phyloP scores from a whole-genome alignment of 2,888 invertebrate genomes.

The Hydropsyche betteni region DNA sequence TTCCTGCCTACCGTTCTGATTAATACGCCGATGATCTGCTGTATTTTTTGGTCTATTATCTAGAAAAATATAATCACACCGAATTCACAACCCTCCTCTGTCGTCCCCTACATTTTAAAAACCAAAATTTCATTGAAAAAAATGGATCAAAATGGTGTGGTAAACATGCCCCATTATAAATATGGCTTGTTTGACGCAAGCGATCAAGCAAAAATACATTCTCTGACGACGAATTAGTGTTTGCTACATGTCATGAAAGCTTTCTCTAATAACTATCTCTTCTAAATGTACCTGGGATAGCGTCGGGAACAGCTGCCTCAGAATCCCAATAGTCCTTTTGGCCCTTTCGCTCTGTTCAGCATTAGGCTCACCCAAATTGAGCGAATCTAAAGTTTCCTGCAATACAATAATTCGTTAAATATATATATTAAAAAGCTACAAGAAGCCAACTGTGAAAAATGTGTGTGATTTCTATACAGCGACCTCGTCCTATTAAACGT shows the following conservation, averaged over 20 bases:
- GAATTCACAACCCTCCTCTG: slow-evolving; percentile 2
- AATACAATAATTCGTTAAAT: slow-evolving; percentile 49
- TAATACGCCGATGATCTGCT: slow-evolving; percentile 75
- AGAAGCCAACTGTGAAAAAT: not conserved
- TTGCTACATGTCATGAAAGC: not conserved
- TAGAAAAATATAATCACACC: slow-evolving; percentile 54
- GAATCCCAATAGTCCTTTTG: slow-evolving; percentile 80
- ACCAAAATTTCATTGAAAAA: not conserved
- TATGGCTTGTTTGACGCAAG: too few species aligned
- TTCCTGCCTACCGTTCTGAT: slow-evolving; percentile 81
- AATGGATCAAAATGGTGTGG: not conserved
- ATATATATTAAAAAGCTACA: not conserved
- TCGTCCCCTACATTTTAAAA: not conserved
- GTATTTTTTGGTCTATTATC: slow-evolving; percentile 82
- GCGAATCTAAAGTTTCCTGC: slow-evolving; percentile 74
- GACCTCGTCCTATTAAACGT: slow-evolving; percentile 1
- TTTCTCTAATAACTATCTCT: not conserved
- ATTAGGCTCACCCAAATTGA: slow-evolving; percentile 74
- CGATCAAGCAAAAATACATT: too few species aligned
- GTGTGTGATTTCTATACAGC: not conserved
- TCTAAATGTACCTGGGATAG: slow-evolving; percentile 73
- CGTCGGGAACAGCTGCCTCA: slow-evolving; percentile 77
- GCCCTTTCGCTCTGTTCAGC: slow-evolving; percentile 73
- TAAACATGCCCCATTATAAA: too few species aligned
- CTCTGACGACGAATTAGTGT: not conserved